phyloP scores from a whole-genome alignment of 2,113 vertebrate species.

The Etia nguti region DNA sequence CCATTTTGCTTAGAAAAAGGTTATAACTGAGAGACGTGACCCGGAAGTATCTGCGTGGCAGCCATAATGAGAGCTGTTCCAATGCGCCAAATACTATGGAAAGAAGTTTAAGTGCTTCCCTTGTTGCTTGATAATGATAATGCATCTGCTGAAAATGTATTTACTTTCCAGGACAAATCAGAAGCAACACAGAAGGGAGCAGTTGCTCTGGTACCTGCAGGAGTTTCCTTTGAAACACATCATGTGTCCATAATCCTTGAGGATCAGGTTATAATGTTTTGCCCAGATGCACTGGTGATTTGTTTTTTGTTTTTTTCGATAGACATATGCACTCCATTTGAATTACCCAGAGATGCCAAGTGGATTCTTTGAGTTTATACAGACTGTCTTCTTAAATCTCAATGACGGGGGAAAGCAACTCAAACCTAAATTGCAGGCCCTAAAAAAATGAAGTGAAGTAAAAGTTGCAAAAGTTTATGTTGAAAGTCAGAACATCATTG shows the following conservation, averaged over 20 bases:
- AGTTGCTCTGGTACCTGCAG: background rate
- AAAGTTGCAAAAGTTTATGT: background rate
- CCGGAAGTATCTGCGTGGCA: fast-evolving
- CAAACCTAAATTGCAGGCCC: background rate
- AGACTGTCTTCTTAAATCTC: background rate
- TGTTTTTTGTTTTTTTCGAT: background rate
- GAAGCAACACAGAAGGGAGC: background rate
- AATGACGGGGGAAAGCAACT: background rate
- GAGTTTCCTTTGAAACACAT: background rate
- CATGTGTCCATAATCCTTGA: background rate
- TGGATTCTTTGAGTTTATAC: background rate
- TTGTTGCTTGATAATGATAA: background rate
- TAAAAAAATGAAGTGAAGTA: background rate
- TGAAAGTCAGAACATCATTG: background rate
- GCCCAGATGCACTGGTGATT: background rate
- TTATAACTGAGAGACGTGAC: background rate
- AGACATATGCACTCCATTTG: background rate
- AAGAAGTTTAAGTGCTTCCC: background rate
- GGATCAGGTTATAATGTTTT: background rate
- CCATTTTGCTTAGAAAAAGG: background rate
- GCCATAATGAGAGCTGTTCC: background rate
- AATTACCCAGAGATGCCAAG: background rate
- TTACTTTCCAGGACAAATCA: background rate
- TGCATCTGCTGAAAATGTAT: background rate
- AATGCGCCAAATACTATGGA: fast-evolving